Evolutionary conservation across 2,797 vertebrate species (phyloP).

Genomic region (Microctenopoma steveboyesi): DNA sequence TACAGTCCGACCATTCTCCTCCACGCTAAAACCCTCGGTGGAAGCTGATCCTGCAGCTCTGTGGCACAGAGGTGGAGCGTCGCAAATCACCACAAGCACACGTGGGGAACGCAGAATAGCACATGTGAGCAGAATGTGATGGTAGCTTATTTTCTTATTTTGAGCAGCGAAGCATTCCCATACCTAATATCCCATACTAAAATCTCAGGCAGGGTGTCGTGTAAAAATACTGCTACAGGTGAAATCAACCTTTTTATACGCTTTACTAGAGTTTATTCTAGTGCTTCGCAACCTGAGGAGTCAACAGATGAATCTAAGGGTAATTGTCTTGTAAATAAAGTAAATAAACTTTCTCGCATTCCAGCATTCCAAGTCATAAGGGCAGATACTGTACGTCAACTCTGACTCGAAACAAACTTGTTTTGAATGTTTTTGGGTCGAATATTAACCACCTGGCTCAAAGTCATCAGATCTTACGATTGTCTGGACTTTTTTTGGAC

Average conservation of each 20-base stretch:
- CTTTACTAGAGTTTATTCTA: no score
- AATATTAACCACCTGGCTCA: not conserved
- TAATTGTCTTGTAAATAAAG: no score
- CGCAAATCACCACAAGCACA: conserved; percentile 53
- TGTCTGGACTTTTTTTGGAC: not conserved
- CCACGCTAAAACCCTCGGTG: conserved; percentile 19
- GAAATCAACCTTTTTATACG: not conserved
- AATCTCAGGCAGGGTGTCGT: not conserved
- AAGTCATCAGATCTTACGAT: not conserved
- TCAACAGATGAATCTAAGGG: no score
- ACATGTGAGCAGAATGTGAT: conserved; percentile 11
- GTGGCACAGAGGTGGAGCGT: conserved; percentile 54
- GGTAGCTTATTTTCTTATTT: conserved; percentile 28
- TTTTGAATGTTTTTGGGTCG: not conserved
- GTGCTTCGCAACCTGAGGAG: no score
- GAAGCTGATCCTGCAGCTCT: conserved; percentile 41
- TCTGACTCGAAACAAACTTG: not conserved
- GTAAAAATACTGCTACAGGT: not conserved
- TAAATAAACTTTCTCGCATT: not conserved
- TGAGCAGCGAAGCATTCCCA: conserved; percentile 8
- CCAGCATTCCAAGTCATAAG: not conserved
- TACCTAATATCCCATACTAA: not conserved
- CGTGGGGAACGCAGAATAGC: conserved; percentile 62
- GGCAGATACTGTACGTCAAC: not conserved
- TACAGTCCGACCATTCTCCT: conserved; percentile 63